Conservation (phyloP, 1,140 invertebrate species). For the Bombus superbus region DNA sequence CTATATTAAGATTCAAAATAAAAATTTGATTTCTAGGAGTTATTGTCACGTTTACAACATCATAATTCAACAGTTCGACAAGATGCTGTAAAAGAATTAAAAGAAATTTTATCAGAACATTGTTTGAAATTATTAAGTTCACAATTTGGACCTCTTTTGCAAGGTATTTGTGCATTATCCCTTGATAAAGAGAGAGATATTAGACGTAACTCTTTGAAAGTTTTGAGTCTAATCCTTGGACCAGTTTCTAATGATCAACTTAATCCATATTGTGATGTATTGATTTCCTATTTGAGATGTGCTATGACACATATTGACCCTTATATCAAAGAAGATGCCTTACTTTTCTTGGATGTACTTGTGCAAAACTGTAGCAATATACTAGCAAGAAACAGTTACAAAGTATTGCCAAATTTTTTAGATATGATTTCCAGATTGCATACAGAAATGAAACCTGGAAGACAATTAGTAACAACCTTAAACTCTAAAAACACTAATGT, state of each 20-base stretch:
- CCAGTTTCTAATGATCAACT: conserved; percentile 82
- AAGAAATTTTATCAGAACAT: conserved; percentile 86
- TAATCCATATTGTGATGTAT: conserved; percentile 88
- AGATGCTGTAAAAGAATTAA: conserved; percentile 88
- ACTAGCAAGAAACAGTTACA: conserved; percentile 85
- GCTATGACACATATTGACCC: conserved; percentile 93
- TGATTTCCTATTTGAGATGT: conserved; percentile 91
- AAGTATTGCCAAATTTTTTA: conserved; percentile 90
- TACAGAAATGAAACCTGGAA: conserved; percentile 85
- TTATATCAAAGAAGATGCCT: conserved; percentile 91
- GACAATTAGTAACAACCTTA: conserved; percentile 86
- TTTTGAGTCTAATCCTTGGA: conserved; percentile 86
- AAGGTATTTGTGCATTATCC: conserved; percentile 87
- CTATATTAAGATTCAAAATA: neutral
- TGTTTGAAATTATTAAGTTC: conserved; percentile 83
- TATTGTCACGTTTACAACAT: conserved; percentile 89
- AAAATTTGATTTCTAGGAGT: conserved; percentile 83
- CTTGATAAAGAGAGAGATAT: conserved; percentile 89
- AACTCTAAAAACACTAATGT: conserved; percentile 87
- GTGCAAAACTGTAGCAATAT: conserved; percentile 85
- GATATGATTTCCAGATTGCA: conserved; percentile 90
- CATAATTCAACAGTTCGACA: conserved; percentile 88
- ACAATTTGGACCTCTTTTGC: conserved; percentile 87
- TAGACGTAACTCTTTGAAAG: conserved; percentile 87
- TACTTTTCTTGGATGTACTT: conserved; percentile 89